Evolutionary conservation across 1,140 invertebrate species (phyloP).

Genomic region (Anastatus disparis): DNA sequence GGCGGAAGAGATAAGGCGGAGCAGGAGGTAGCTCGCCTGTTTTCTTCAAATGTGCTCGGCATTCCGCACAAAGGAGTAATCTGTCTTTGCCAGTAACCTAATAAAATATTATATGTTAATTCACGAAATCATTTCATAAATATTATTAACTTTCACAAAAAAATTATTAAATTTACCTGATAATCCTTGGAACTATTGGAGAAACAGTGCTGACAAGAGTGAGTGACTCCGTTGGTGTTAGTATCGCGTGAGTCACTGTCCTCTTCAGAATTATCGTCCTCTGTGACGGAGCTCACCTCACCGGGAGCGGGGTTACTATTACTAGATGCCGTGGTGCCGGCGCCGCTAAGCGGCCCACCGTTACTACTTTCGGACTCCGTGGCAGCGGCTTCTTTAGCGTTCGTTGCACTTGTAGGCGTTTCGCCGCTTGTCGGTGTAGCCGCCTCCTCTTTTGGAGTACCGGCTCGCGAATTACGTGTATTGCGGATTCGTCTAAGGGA

Average conservation of each 20-base stretch:
- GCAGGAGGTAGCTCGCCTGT: constrained; percentile 81
- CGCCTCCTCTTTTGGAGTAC: constrained; percentile 72
- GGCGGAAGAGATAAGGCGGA: constrained; percentile 77
- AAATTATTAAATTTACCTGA: constrained; percentile 66
- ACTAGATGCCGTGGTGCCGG: constrained; percentile 54
- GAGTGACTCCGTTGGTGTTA: constrained; percentile 65
- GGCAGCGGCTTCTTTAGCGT: constrained; percentile 53
- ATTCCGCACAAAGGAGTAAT: constrained; percentile 82
- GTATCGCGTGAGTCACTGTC: constrained; percentile 89
- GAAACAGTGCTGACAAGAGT: constrained; percentile 69
- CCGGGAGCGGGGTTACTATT: constrained; percentile 66
- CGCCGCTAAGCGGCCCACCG: constrained; percentile 56
- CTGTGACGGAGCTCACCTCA: constrained; percentile 90
- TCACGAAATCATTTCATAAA: not conserved
- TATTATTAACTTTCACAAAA: constrained; percentile 1
- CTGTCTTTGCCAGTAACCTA: constrained; percentile 82
- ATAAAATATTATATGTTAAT: not conserved
- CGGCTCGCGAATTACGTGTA: constrained; percentile 76
- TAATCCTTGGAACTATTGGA: constrained; percentile 71
- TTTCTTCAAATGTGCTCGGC: constrained; percentile 84
- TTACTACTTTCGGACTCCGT: constrained; percentile 64
- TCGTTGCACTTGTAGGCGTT: constrained; percentile 58
- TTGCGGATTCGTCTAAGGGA: constrained; percentile 90
- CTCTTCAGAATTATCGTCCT: constrained; percentile 93
- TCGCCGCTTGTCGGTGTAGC: constrained; percentile 65